Base-by-base conservation (phyloP, 2,888 invertebrate genomes). In the Octonoba sinensis region DNA sequence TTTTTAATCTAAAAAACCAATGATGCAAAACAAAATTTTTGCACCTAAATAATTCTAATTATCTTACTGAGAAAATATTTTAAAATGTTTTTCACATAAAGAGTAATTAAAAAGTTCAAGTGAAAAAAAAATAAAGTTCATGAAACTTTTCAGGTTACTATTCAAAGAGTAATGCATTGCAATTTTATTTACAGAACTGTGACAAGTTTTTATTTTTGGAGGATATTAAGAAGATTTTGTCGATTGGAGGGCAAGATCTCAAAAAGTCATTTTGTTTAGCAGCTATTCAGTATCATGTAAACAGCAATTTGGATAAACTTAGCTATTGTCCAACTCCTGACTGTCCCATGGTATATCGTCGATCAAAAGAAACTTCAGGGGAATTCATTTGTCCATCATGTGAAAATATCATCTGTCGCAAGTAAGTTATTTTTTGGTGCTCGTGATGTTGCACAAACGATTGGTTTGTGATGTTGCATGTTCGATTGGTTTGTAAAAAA, bases 271-370 rank as follows among this genome's bases (percentile, higher is more conserved):
- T 83, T 64, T 64, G 66, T 13, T 36, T 56, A 20, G 69, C 73
- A 46, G 67, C 73, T 77, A 16, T 83, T 11, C 62, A 83, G 36
- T 15, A 83, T 44, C 64, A 71, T 16, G 73, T 83, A 4, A 62
- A 20, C 4, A n/a, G 18, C 6, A 77, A 83, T 65, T n/a, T 51
- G 3, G 64, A 54, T 18, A 56, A 77, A 54, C 16, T 77, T 6
- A 57, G 49, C 16, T 69, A 73, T 60, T 83, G 83, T 49, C 83
- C 72, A 24, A 67, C 77, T 3, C 83, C 83, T 15, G 77, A 77
- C 64, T 83, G 83, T 15, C 49, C 56, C 16, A 57, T 47, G 27
- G 57, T 83, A 11, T 73, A 69, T 49, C 49, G 77, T 44, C 64
- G 73, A 12, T 69, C 77, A 15, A 56, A 18, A 15, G 27, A 27